Conservation (phyloP, 2,888 invertebrate genomes). For the Machimus atricapillus region DNA sequence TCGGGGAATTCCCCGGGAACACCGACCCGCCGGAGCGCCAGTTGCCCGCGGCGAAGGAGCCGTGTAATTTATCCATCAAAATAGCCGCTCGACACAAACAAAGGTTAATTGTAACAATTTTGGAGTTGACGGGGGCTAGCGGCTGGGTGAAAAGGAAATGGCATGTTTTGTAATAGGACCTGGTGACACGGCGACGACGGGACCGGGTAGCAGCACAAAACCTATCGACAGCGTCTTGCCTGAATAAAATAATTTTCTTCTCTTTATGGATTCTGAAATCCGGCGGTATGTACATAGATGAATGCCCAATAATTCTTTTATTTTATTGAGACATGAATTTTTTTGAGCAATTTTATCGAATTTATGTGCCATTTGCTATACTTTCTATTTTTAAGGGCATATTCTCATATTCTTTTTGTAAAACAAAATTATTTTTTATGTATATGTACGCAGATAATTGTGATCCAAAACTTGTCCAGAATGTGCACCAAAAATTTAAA, state of each 20-base stretch:
- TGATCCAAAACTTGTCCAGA: too few species aligned
- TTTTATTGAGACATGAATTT: background rate
- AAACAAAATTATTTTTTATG: too few species aligned
- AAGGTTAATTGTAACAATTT: background rate
- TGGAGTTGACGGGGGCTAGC: background rate
- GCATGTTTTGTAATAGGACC: background rate
- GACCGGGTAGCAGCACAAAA: background rate
- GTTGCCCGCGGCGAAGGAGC: background rate
- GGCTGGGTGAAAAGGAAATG: background rate
- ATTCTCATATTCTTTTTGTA: too few species aligned
- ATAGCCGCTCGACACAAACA: background rate
- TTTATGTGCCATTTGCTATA: too few species aligned
- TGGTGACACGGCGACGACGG: background rate
- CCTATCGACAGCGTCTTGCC: background rate
- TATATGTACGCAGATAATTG: too few species aligned
- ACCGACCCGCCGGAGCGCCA: background rate
- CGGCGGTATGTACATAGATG: background rate
- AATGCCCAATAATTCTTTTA: background rate
- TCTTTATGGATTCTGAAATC: background rate
- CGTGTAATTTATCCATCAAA: background rate
- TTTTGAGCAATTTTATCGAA: background rate
- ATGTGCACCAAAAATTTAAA: too few species aligned
- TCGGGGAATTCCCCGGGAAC: background rate
- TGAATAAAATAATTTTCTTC: background rate
- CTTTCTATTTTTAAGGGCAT: too few species aligned